These are phyloP conservation scores for Creontiades dilutus DNA, from an alignment of 2,888 invertebrate genomes.

Conservation along the genomic window DNA sequence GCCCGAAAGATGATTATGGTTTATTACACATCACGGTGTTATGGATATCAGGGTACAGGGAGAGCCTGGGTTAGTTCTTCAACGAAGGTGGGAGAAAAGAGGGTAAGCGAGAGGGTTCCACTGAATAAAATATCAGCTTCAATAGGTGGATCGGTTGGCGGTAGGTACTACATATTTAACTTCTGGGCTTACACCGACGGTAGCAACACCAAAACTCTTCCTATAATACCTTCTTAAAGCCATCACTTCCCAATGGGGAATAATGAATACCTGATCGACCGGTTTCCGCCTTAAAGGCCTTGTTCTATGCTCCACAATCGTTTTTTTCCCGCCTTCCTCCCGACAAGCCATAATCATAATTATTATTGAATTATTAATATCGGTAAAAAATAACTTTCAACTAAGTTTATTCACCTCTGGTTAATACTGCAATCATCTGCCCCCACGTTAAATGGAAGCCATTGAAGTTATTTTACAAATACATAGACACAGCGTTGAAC, in stretches of 20 bases:
- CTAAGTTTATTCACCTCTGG: slow-evolving; percentile 43
- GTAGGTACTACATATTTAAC: slow-evolving; percentile 56
- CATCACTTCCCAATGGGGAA: slow-evolving; percentile 52
- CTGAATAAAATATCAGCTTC: slow-evolving; percentile 55
- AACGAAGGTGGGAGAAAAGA: slow-evolving; percentile 8
- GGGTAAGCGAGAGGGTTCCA: background rate
- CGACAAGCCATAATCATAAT: slow-evolving; percentile 57
- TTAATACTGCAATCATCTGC: background rate
- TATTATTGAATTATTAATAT: slow-evolving; percentile 63
- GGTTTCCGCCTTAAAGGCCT: slow-evolving; percentile 47
- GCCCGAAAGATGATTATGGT: slow-evolving; percentile 8
- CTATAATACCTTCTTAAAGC: slow-evolving; percentile 23
- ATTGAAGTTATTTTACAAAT: background rate
- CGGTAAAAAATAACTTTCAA: slow-evolving; percentile 26
- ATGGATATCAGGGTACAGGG: slow-evolving; percentile 18
- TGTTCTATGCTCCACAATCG: slow-evolving; percentile 31
- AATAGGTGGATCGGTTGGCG: slow-evolving; percentile 36
- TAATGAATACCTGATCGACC: slow-evolving; percentile 58
- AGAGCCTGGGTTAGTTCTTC: background rate
- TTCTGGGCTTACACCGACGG: slow-evolving; percentile 62
- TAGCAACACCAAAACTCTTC: slow-evolving; percentile 47
- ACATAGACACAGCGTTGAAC: no score
- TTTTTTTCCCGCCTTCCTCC: slow-evolving; percentile 34
- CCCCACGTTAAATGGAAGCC: background rate
- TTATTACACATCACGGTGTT: slow-evolving; percentile 35